Evolutionary conservation across 2,888 invertebrate species (phyloP).

Genomic region (Diloba caeruleocephala): DNA sequence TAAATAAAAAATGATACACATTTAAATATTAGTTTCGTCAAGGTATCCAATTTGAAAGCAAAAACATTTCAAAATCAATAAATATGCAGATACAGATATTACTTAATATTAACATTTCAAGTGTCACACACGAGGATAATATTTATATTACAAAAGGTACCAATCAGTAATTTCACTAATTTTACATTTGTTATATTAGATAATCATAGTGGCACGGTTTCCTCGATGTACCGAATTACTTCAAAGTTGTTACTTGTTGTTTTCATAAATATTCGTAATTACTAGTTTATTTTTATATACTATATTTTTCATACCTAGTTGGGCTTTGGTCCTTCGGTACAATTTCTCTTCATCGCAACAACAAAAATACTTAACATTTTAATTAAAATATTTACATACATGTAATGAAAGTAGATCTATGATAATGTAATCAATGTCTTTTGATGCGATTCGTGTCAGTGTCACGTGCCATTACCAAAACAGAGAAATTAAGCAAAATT

Average conservation of each 20-base stretch:
- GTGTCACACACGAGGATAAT: too few species aligned
- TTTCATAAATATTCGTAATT: constrained; percentile 13
- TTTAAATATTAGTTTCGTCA: too few species aligned
- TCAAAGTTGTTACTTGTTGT: constrained; percentile 14
- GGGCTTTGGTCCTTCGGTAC: background rate
- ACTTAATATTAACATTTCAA: too few species aligned
- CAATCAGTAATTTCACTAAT: constrained; percentile 7
- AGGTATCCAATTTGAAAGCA: too few species aligned
- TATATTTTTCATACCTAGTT: too few species aligned
- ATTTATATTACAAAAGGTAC: constrained; percentile 11
- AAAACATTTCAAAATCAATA: too few species aligned
- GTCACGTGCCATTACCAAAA: constrained; percentile 33
- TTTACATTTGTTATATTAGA: constrained; percentile 23
- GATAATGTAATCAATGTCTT: constrained; percentile 23
- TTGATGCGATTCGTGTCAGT: constrained; percentile 43
- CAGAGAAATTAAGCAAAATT: constrained; percentile 24
- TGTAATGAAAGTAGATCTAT: constrained; percentile 5
- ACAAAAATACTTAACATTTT: too few species aligned
- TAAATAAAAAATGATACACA: too few species aligned
- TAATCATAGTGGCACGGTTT: constrained; percentile 15
- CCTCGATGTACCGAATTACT: constrained; percentile 24
- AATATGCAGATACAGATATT: background rate
- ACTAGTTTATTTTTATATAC: constrained; percentile 4
- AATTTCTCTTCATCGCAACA: too few species aligned
- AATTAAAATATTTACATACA: too few species aligned